Conservation (phyloP, 2,113 vertebrate genomes). For the Hepsetus odoe region DNA sequence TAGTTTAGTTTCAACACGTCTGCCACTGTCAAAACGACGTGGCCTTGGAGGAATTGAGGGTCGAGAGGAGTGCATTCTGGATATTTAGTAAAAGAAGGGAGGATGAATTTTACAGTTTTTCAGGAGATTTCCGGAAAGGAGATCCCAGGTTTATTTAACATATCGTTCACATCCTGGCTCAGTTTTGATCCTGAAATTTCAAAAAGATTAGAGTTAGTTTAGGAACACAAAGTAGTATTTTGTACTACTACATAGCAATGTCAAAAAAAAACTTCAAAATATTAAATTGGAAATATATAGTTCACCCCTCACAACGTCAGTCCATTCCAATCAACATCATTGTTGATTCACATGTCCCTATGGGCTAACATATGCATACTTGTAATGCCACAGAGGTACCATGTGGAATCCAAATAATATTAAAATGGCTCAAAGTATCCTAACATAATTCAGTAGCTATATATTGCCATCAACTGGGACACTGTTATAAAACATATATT, state of each 20-base stretch:
- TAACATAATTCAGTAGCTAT: no score
- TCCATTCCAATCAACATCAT: no score
- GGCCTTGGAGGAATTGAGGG: constrained; percentile 67
- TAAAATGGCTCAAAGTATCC: no score
- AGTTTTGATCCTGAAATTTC: constrained; percentile 73
- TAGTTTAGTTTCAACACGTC: constrained; percentile 66
- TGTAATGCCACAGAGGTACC: no score
- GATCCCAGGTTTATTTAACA: constrained; percentile 3
- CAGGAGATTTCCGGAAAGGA: background rate
- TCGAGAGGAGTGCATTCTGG: constrained; percentile 70
- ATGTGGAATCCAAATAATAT: no score
- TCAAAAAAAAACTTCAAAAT: no score
- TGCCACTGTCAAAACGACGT: constrained; percentile 67
- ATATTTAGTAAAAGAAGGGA: constrained; percentile 57
- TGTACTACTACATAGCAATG: background rate
- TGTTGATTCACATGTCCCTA: no score
- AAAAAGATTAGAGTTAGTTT: constrained; percentile 67
- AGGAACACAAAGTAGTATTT: constrained; percentile 30
- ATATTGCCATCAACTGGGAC: no score
- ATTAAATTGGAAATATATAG: no score
- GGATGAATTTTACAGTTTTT: constrained; percentile 48
- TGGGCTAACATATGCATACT: no score
- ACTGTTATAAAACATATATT: no score
- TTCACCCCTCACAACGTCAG: no score
- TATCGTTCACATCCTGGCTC: constrained; percentile 73